phyloP scores from a whole-genome alignment of 2,113 vertebrate species.

The Theropithecus gelada region DNA sequence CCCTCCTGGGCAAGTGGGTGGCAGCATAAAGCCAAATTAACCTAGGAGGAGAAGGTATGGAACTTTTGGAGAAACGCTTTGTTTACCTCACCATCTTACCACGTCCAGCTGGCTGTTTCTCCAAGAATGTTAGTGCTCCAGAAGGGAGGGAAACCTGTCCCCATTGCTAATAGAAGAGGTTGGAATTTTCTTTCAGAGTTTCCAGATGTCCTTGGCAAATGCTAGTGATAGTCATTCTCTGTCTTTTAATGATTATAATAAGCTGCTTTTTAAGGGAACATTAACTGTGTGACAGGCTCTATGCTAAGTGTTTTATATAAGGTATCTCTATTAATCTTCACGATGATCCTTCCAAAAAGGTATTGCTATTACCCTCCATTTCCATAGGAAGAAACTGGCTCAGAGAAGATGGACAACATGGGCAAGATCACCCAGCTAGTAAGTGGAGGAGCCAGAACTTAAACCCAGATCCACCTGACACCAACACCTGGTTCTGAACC shows the following conservation, averaged over 20 bases:
- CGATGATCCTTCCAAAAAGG: neutral
- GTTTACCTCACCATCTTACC: neutral
- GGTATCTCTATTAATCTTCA: neutral
- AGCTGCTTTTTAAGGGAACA: neutral
- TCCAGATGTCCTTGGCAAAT: slow-evolving; percentile 23
- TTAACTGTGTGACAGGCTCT: neutral
- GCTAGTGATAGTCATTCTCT: neutral
- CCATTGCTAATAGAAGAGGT: neutral
- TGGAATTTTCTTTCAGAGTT: neutral
- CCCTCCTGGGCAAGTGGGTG: neutral
- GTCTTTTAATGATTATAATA: slow-evolving; percentile 1
- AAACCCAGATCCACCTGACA: neutral
- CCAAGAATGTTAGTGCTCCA: neutral
- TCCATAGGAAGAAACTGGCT: neutral
- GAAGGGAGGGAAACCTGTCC: neutral
- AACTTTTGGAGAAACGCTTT: neutral
- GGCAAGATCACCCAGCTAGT: neutral
- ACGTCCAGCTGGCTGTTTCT: neutral
- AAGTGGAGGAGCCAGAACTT: neutral
- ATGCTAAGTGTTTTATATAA: neutral
- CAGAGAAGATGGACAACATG: neutral
- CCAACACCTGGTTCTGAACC: neutral
- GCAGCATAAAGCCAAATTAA: neutral
- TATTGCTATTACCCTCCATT: neutral
- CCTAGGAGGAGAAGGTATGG: neutral